A percentile compares a stretch with the other conserved stretches of the same genome.
These are phyloP conservation scores for Dolichotis patagonum DNA, from an alignment of 2,113 vertebrate genomes.

Conservation along the genomic window DNA sequence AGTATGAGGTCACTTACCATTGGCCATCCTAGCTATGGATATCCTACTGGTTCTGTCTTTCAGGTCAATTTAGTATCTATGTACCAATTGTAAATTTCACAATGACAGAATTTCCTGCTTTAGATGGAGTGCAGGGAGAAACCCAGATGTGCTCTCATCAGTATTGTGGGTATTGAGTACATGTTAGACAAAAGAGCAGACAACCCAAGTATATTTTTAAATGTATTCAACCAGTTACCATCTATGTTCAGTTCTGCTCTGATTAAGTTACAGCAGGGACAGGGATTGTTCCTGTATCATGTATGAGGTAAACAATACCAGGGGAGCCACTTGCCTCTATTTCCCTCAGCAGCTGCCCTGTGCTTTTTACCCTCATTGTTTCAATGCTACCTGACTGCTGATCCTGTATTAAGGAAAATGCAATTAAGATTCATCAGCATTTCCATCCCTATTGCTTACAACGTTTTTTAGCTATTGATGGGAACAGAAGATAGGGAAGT, in stretches of 20 bases:
- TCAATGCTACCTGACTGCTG: not conserved
- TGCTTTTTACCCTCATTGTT: not conserved
- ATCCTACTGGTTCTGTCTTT: not conserved
- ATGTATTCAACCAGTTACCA: not conserved
- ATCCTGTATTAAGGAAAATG: not conserved
- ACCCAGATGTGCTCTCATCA: rapidly evolving
- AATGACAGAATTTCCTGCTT: not conserved
- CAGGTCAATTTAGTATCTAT: not conserved
- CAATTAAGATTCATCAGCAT: not conserved
- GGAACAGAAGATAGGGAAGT: not conserved
- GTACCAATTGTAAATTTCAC: not conserved
- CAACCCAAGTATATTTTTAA: not conserved
- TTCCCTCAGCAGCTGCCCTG: not conserved
- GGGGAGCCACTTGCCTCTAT: not conserved
- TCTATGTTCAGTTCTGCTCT: not conserved
- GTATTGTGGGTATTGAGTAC: not conserved
- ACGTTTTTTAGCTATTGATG: not conserved
- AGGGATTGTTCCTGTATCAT: not conserved
- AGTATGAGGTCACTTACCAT: not conserved
- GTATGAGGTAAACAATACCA: not conserved
- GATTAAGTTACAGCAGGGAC: not conserved
- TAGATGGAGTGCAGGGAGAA: not conserved
- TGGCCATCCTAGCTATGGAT: not conserved
- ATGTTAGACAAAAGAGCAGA: not conserved
- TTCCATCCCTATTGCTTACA: not conserved